phyloP scores from a whole-genome alignment of 2,797 vertebrate species.

The Malacoctenus gilli region DNA sequence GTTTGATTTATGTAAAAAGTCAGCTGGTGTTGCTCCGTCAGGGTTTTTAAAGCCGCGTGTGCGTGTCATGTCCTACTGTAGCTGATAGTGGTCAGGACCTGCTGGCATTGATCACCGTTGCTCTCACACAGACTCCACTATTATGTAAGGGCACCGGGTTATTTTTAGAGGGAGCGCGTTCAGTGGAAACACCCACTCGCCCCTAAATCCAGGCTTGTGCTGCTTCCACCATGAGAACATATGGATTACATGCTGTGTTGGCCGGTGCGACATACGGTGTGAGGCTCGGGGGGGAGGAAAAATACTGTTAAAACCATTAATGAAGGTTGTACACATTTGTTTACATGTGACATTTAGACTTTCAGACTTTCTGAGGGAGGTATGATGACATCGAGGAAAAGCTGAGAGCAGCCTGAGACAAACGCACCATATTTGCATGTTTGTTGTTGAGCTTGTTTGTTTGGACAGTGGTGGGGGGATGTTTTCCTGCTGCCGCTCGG shows the following conservation, averaged over 20 bases:
- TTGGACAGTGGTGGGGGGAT: not conserved
- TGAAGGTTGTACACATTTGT: no score
- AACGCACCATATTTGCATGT: no score
- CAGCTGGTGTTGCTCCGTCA: not conserved
- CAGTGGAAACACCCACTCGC: constrained; percentile 49
- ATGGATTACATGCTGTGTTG: constrained; percentile 35
- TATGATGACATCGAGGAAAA: no score
- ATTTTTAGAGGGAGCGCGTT: constrained; percentile 65
- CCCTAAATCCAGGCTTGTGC: constrained; percentile 33
- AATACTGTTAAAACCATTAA: constrained; percentile 1
- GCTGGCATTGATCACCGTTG: constrained; percentile 43
- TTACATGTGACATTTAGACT: no score
- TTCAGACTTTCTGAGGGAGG: no score
- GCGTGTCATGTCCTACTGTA: constrained; percentile 13
- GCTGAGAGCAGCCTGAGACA: no score
- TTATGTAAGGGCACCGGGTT: constrained; percentile 63
- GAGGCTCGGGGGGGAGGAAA: constrained; percentile 6
- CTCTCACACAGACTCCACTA: constrained; percentile 43
- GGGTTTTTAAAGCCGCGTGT: not conserved
- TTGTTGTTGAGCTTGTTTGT: not conserved
- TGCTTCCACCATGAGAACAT: constrained; percentile 39
- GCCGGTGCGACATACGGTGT: constrained; percentile 4
- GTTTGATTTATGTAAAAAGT: constrained; percentile 17
- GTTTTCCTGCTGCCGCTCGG: not conserved
- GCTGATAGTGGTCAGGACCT: constrained; percentile 46